Base-by-base conservation (phyloP, 2,888 invertebrate genomes). In the Lepidocyrtoides sp. region DNA sequence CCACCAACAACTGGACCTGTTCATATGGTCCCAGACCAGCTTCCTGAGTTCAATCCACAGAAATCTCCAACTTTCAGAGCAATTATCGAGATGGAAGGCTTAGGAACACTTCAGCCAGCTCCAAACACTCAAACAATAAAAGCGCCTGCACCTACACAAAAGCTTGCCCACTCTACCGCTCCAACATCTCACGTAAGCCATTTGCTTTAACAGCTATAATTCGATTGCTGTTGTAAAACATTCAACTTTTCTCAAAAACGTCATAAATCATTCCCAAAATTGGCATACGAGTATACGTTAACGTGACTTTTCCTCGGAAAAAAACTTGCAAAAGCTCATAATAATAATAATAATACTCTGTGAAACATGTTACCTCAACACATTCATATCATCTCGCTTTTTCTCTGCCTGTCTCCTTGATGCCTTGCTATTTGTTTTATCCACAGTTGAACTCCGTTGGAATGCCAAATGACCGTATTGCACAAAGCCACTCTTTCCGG, bases 401-500 rank as follows among this genome's bases (percentile, higher is more conserved):
- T n/a, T 41, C 63, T 23, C 44, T 32, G 14, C 0, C 44, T 48
- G 23, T 83, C 66, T 41, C 29, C 14, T 23, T 60, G 36, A 81
- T 60, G 32, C 48, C 0, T 36, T 51, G 10, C 60, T 81, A 60
- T 81, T 81, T 81, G 48, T 82, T 51, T 88, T 54, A 44, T 95
- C 95, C 95, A 20, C 96, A 97, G 97, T 96, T 97, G 94, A 97
- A 97, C 95, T 96, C 97, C 87, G 95, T 97, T 94, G 96, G 96
- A 29, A 96, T 96, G 94, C 96, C 97, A 94, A 97, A 97, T 95
- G 98, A 98, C 95, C 96, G 96, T 95, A 98, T 98, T 95, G 98
- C 98, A 95, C 98, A 98, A 95, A 98, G 98, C 95, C 97, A 97
- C 95, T 98, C 98, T 94, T 98, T 98, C 96, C 98, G 98, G 95